A percentile compares a stretch with the other conserved stretches of the same genome.
Conservation (phyloP, 64 coral and sea anemone species). For the Montipora efflorescens region DNA sequence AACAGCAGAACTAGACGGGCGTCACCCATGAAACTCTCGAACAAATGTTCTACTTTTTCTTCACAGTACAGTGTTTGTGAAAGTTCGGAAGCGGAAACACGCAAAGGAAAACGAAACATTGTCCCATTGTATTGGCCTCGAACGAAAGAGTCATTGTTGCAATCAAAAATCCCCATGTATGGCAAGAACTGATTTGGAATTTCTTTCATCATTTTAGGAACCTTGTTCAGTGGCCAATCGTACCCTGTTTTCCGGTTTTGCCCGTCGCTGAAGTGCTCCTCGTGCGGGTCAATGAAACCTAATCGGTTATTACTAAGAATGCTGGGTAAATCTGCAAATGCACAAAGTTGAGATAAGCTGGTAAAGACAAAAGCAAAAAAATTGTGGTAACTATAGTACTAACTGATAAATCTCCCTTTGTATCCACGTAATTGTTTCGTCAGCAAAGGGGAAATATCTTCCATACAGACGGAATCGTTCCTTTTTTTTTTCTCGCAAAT, state of each 20-base stretch:
- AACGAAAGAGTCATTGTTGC: constrained; percentile 48
- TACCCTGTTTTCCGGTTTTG: constrained; percentile 51
- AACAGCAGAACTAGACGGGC: constrained; percentile 72
- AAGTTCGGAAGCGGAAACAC: constrained; percentile 59
- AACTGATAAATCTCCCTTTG: no score
- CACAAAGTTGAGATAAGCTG: not conserved
- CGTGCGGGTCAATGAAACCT: constrained; percentile 76
- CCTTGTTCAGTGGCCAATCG: not conserved
- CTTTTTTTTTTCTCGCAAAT: no score
- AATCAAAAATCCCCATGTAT: constrained; percentile 74
- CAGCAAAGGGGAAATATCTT: no score
- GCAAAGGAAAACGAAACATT: constrained; percentile 87
- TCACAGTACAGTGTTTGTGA: constrained; percentile 80
- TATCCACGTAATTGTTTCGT: no score
- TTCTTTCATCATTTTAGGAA: not conserved
- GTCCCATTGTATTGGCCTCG: constrained; percentile 73
- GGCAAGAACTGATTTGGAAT: constrained; percentile 78
- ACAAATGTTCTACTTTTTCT: constrained; percentile 71
- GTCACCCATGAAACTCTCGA: constrained; percentile 74
- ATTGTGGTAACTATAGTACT: not conserved
- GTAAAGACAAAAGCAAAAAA: not conserved
- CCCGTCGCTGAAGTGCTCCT: constrained; percentile 62
- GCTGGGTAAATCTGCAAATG: constrained; percentile 81
- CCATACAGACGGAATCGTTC: no score
- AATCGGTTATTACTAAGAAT: constrained; percentile 59